These are phyloP conservation scores for Leptopilina drosophilae DNA, from an alignment of 2,888 invertebrate genomes.

Conservation along the genomic window DNA sequence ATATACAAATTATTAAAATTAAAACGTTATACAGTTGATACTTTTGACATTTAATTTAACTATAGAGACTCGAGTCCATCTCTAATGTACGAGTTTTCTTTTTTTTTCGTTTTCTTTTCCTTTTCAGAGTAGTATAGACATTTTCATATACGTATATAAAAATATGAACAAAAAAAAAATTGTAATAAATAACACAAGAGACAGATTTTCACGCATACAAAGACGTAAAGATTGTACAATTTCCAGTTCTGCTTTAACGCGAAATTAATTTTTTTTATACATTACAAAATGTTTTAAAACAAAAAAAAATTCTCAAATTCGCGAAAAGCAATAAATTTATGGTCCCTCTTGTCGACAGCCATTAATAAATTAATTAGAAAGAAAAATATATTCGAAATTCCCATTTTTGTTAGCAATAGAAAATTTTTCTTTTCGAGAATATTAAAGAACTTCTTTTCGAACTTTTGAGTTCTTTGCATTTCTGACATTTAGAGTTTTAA, in stretches of 20 bases:
- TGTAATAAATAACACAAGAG: slow-evolving; percentile 24
- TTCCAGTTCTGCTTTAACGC: not conserved
- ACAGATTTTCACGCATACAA: slow-evolving; percentile 18
- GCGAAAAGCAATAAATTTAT: slow-evolving; percentile 20
- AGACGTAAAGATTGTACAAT: not conserved
- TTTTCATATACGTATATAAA: not conserved
- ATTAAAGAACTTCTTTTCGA: not conserved
- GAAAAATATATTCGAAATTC: slow-evolving; percentile 8
- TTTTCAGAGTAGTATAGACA: not conserved
- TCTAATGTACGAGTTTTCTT: slow-evolving; percentile 1
- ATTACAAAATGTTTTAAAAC: not conserved
- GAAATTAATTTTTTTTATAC: not conserved
- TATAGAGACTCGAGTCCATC: not conserved
- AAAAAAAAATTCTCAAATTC: slow-evolving; percentile 4
- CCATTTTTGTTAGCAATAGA: not conserved
- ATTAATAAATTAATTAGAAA: not conserved
- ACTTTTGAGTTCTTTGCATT: too few relatives aligned
- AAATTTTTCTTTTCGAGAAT: too few relatives aligned
- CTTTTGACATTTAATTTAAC: not conserved
- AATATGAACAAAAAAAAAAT: slow-evolving; percentile 2
- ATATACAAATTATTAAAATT: slow-evolving; percentile 3
- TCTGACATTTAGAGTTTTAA: too few relatives aligned
- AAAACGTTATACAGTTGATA: slow-evolving; percentile 2
- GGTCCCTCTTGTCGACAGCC: slow-evolving; percentile 34
- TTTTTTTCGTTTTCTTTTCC: not conserved